A percentile compares a stretch with the other conserved stretches of the same genome.
Conservation (phyloP, 2,797 vertebrate genomes). For the Coregonus ussuriensis region DNA sequence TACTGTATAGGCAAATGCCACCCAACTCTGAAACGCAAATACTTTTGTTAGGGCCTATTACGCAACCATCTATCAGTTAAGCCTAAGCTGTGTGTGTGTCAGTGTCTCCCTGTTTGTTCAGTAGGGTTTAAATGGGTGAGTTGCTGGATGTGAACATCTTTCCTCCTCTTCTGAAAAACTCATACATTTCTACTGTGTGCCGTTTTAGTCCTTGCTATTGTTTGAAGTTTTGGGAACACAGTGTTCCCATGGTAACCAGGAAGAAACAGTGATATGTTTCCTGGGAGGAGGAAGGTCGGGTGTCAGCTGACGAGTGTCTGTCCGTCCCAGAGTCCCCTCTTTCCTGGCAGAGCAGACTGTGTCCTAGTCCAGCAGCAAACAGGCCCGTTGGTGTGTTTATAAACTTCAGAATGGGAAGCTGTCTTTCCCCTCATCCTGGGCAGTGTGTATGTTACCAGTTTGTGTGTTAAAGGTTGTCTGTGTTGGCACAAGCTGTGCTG, state of each 20-base stretch:
- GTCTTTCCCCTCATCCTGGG: no score
- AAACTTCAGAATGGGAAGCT: neutral
- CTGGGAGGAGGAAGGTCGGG: conserved; percentile 53
- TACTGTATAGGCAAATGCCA: neutral
- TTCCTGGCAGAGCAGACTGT: neutral
- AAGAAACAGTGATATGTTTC: conserved; percentile 64
- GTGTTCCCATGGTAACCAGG: conserved; percentile 67
- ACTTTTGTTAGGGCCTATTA: neutral
- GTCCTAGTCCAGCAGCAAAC: neutral
- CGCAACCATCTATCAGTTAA: neutral
- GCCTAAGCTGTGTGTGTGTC: neutral
- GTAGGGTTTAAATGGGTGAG: conserved; percentile 20
- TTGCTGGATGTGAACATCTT: conserved; percentile 38
- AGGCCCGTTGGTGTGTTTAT: neutral
- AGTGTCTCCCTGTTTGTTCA: conserved; percentile 8
- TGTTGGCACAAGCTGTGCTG: no score
- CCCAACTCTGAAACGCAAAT: neutral
- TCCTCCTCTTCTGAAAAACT: conserved; percentile 42
- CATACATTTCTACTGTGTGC: conserved; percentile 22
- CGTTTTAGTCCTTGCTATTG: conserved; percentile 42
- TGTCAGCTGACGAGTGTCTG: conserved; percentile 19
- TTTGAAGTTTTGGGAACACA: conserved; percentile 43
- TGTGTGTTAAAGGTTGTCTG: no score
- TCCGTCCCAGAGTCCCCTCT: neutral
- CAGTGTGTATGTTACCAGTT: no score